Evolutionary conservation across 2,113 vertebrate genomes (phyloP).

Genomic region (Clarias gariepinus): DNA sequence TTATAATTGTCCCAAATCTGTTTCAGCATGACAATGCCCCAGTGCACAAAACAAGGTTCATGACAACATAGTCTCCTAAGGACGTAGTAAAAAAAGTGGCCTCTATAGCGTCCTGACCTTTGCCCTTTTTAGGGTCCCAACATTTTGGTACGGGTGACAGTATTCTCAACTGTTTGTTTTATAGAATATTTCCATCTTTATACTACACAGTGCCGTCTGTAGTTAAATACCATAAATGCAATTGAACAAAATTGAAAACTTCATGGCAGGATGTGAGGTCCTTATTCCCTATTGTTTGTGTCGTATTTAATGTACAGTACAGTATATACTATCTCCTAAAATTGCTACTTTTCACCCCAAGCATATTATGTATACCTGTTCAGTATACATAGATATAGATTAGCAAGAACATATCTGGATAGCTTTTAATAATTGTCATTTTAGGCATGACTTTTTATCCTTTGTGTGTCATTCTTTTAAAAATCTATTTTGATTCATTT

Average conservation of each 20-base stretch:
- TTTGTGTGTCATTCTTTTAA: neutral
- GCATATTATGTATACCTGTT: neutral
- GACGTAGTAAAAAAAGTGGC: too few species aligned
- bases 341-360: neutral
- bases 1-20: too few species aligned
- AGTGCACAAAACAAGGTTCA: too few species aligned
- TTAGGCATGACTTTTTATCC: neutral
- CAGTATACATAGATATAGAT: neutral
- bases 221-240: neutral
- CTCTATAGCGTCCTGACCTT: too few species aligned
- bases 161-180: neutral
- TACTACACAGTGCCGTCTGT: neutral
- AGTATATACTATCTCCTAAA: neutral
- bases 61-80: too few species aligned
- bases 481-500: conserved; percentile 6
- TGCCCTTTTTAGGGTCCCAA: too few species aligned
- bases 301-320: neutral
- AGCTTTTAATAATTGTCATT: neutral
- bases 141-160: neutral
- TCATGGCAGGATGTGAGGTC: neutral
- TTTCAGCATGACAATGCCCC: too few species aligned
- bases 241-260: neutral
- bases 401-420: neutral
- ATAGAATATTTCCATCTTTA: neutral
- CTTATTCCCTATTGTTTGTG: neutral